Evolutionary conservation across 2,113 vertebrate genomes (phyloP).

Genomic region (Synchiropus splendidus): DNA sequence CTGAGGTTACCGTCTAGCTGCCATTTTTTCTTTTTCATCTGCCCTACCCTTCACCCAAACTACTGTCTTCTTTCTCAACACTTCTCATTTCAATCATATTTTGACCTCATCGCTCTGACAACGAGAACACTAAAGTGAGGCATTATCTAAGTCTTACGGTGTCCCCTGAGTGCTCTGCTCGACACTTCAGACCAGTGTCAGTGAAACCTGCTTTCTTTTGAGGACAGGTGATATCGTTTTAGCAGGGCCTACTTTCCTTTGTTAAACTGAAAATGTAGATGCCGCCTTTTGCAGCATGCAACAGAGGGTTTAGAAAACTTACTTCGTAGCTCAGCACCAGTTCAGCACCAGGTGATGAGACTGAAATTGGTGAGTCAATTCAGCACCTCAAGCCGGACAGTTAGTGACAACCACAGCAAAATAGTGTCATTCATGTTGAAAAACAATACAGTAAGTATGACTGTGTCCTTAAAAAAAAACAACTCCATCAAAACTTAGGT

Average conservation of each 20-base stretch:
- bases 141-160: conserved; percentile 34
- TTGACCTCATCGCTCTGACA: conserved; percentile 21
- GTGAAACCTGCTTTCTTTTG: conserved; percentile 34
- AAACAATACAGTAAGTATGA: no score
- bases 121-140: conserved; percentile 26
- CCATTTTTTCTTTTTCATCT: conserved; percentile 12
- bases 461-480: no score
- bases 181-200: conserved; percentile 41
- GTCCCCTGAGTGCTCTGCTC: conserved; percentile 21
- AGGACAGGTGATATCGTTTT: conserved; percentile 41
- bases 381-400: no score
- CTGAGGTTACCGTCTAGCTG: neutral
- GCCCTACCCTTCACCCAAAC: neutral
- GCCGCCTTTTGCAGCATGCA: no score
- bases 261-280: no score
- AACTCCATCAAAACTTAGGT: no score
- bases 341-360: no score
- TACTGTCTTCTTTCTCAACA: conserved; percentile 10
- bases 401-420: no score
- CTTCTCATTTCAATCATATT: conserved; percentile 1
- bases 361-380: no score
- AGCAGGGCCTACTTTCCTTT: conserved; percentile 4
- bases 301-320: no score
- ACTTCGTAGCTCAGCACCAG: no score
- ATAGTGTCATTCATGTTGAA: no score